Conservation (phyloP, 2,888 invertebrate species). For the Drosophila melanocephala region DNA sequence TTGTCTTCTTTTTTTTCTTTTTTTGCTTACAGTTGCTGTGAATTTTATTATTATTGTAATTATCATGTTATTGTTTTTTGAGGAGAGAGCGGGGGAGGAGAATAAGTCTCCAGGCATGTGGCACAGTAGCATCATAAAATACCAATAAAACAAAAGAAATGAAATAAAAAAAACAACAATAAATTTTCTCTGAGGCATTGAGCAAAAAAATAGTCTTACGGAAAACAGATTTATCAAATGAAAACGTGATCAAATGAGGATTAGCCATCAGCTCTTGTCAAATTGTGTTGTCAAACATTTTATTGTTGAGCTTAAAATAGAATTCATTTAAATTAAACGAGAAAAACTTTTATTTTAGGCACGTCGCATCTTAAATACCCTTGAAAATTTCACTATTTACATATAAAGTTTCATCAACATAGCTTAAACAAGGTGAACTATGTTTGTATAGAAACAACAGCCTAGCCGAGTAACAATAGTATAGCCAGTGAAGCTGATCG, state of each 20-base stretch:
- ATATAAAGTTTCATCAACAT: neutral
- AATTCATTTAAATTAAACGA: neutral
- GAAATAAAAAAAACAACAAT: neutral
- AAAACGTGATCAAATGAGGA: neutral
- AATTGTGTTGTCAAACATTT: neutral
- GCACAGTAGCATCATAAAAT: neutral
- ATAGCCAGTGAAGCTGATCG: neutral
- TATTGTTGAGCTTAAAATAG: neutral
- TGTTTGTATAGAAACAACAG: neutral
- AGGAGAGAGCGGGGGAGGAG: neutral
- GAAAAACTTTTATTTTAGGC: neutral
- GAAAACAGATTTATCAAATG: neutral
- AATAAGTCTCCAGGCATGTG: neutral
- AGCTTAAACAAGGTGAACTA: neutral
- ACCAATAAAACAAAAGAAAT: neutral
- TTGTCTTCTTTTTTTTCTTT: conserved; percentile 13
- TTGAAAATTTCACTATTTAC: neutral
- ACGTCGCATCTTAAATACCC: neutral
- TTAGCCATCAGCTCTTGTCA: neutral
- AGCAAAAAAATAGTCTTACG: neutral
- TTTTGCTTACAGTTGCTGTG: neutral
- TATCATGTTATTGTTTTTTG: neutral
- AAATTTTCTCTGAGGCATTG: neutral
- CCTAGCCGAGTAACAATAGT: too few species aligned
- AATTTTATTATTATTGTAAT: conserved; percentile 1